Conservation (phyloP, 1,140 invertebrate genomes). For the Lordiphosa collinella region DNA sequence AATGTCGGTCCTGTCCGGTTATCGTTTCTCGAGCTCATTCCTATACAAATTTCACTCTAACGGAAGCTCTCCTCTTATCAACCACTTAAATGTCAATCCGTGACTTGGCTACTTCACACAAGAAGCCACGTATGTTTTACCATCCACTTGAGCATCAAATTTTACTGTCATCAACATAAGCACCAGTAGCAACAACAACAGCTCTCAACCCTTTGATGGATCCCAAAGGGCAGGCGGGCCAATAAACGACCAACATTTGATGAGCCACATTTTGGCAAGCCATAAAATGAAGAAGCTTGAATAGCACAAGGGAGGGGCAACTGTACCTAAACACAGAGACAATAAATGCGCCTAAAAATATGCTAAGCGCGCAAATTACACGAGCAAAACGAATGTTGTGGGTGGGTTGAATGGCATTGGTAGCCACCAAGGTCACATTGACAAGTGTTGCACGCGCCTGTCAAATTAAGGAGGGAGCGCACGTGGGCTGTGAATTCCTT, state of each 20-base stretch:
- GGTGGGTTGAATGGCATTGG: slow-evolving; percentile 45
- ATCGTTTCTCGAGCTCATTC: too few species aligned
- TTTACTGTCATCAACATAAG: neutral
- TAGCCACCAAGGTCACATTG: slow-evolving; percentile 67
- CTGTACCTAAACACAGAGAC: slow-evolving; percentile 17
- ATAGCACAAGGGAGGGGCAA: neutral
- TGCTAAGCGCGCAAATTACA: slow-evolving; percentile 59
- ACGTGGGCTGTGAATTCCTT: neutral
- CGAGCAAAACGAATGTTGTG: slow-evolving; percentile 4
- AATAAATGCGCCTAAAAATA: slow-evolving; percentile 59
- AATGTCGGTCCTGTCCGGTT: too few species aligned
- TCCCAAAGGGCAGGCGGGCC: slow-evolving; percentile 5
- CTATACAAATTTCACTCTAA: neutral
- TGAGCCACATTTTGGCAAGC: slow-evolving; percentile 43
- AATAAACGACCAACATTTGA: slow-evolving; percentile 42
- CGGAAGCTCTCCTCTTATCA: neutral
- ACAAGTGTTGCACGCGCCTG: slow-evolving; percentile 74
- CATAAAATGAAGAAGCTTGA: slow-evolving; percentile 10
- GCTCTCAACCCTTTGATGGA: slow-evolving; percentile 32
- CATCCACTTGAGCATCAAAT: slow-evolving; percentile 8
- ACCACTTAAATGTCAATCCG: slow-evolving; percentile 11
- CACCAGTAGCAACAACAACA: neutral
- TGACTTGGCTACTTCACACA: neutral
- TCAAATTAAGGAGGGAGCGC: slow-evolving; percentile 15
- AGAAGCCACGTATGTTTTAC: too few species aligned